Evolutionary conservation across 1,140 invertebrate species (phyloP).

Genomic region (Anoplolepis gracilipes): DNA sequence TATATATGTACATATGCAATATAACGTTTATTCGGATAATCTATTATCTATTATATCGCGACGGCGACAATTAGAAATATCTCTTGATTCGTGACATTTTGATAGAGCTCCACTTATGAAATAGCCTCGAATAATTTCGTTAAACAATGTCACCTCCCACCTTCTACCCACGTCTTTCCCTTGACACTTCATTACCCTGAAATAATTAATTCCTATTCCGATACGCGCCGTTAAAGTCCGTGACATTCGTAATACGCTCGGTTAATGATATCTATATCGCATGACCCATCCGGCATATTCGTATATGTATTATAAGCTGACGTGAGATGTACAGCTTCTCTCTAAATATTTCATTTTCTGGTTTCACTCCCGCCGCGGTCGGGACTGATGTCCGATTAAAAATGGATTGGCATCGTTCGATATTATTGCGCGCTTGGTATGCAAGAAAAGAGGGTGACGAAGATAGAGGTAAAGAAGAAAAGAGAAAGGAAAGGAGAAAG

Average conservation of each 20-base stretch:
- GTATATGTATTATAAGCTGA: constrained; percentile 68
- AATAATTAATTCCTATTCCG: constrained; percentile 76
- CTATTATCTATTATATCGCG: background rate
- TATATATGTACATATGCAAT: no score
- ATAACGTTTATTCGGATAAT: background rate
- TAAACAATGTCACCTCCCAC: constrained; percentile 55
- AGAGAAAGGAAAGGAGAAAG: background rate
- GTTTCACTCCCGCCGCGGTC: constrained; percentile 4
- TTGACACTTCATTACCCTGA: constrained; percentile 75
- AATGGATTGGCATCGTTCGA: constrained; percentile 15
- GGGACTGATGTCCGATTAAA: background rate
- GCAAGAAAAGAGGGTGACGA: background rate
- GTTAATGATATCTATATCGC: constrained; percentile 74
- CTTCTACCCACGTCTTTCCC: constrained; percentile 49
- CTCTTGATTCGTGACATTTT: constrained; percentile 23
- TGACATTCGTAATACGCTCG: constrained; percentile 71
- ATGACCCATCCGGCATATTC: background rate
- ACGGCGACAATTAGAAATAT: constrained; percentile 66
- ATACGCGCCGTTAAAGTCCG: constrained; percentile 71
- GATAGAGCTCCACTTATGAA: constrained; percentile 37
- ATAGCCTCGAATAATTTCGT: constrained; percentile 72
- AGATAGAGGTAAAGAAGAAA: background rate
- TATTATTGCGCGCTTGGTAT: background rate
- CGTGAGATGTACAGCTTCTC: constrained; percentile 65
- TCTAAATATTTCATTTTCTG: constrained; percentile 69